These are phyloP conservation scores for Drosophila cyrtoloma DNA, from an alignment of 2,888 invertebrate genomes.

Conservation along the genomic window DNA sequence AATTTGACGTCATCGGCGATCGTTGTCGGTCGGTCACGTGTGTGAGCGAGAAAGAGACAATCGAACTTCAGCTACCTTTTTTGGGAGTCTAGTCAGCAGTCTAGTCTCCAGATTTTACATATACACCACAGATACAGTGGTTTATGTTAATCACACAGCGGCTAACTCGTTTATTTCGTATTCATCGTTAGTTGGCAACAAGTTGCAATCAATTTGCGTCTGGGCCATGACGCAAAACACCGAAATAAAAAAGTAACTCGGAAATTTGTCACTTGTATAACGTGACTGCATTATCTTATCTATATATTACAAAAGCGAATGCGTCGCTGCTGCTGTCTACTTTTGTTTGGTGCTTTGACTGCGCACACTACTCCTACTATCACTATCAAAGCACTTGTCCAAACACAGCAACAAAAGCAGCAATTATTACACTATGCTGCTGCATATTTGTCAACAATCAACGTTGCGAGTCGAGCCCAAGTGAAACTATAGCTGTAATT, in stretches of 20 bases:
- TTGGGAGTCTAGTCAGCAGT: conserved; percentile 32
- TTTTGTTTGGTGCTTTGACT: conserved; percentile 3
- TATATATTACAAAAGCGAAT: conserved; percentile 12
- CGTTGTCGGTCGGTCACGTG: conserved; percentile 49
- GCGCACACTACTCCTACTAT: neutral
- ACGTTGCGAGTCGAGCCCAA: conserved; percentile 12
- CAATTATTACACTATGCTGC: conserved; percentile 11
- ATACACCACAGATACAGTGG: conserved; percentile 9
- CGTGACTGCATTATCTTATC: conserved; percentile 42
- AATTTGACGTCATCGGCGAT: conserved; percentile 66
- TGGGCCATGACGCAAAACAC: conserved; percentile 20
- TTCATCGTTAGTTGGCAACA: conserved; percentile 57
- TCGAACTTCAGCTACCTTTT: neutral
- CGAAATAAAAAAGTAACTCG: neutral
- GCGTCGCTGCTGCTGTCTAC: conserved; percentile 18
- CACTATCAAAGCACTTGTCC: conserved; percentile 44
- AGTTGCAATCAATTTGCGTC: conserved; percentile 21
- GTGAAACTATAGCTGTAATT: conserved; percentile 17
- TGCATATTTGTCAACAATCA: conserved; percentile 70
- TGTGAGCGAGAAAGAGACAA: neutral
- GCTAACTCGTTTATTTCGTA: conserved; percentile 37
- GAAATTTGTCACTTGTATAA: conserved; percentile 22
- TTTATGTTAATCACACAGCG: conserved; percentile 42
- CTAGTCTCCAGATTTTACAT: conserved; percentile 18
- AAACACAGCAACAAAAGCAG: conserved; percentile 31